Conservation (phyloP, 2,113 vertebrate species). For the Callocephalon fimbriatum region DNA sequence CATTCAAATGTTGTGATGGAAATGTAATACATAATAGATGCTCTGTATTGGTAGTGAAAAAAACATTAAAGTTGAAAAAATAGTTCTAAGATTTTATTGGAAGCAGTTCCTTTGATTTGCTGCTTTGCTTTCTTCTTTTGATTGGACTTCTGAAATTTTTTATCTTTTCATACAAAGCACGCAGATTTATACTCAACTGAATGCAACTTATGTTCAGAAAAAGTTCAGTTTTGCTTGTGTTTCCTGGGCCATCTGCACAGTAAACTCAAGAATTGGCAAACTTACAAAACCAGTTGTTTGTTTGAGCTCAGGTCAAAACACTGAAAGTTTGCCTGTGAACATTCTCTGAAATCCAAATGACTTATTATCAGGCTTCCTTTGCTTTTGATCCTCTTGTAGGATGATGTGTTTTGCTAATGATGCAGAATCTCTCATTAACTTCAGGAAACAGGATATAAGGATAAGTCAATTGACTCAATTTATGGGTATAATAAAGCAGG, state of each 20-base stretch:
- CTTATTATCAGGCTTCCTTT: constrained; percentile 78
- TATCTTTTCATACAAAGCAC: background rate
- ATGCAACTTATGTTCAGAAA: background rate
- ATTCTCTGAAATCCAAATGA: constrained; percentile 75
- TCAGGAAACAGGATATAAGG: constrained; percentile 89
- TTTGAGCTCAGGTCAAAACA: constrained; percentile 66
- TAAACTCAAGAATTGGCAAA: background rate
- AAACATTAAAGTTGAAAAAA: background rate
- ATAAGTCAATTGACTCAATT: constrained; percentile 88
- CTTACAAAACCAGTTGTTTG: constrained; percentile 53
- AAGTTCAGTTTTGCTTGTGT: background rate
- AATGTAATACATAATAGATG: background rate
- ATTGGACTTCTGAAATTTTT: background rate
- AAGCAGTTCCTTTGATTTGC: background rate
- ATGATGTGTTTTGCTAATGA: constrained; percentile 87
- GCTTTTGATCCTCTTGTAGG: constrained; percentile 83
- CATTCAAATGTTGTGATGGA: background rate
- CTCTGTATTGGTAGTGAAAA: background rate
- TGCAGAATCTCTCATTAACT: constrained; percentile 87
- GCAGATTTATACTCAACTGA: background rate
- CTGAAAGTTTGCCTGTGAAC: constrained; percentile 75
- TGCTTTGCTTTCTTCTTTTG: background rate
- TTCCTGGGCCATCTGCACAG: constrained; percentile 17
- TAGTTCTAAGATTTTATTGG: background rate
- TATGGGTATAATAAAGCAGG: constrained; percentile 85